Evolutionary conservation across 2,797 vertebrate genomes (phyloP), one percentile per base, ranked within the genome.

Genomic region (Rhadinocentrus ornatus): DNA sequence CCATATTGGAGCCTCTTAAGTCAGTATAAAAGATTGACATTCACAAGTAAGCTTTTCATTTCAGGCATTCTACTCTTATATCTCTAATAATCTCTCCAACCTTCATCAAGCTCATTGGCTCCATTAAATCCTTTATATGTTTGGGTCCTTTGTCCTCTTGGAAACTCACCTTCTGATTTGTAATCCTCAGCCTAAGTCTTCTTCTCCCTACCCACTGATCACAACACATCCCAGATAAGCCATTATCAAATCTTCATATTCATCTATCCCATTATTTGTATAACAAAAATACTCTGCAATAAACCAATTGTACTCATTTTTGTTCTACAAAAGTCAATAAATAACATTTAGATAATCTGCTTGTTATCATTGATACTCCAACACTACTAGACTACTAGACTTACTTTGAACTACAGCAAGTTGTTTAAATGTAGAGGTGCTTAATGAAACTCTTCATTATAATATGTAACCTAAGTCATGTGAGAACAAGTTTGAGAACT

Each of bases 261-360:
- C 50, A 24, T 12, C 50, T 26, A 13, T 52, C 4, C 11, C 50
- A 5, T 24, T 22, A 4, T 12, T 52, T 10, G 24, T 52, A 9
- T 52, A 13, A 52, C 22, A 11, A 22, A 31, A 24, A 22, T 22
- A 22, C 11, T 52, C 50, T 4, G 50, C 22, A 52, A 13, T 52
- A 3, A 52, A 52, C 11, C 11, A 26, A 12, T 26, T 26, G 12
- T 11, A 8, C 3, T 11, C 48, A 22, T 4, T 50, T 18, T 46
- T 22, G 4, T 52, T 24, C 3, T 12, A 12, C 16, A 24, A 11
- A 52, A 24, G 62, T 65, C 27, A 75, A 72, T 78, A 32, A 73
- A 62, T 67, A 69, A 79, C 62, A 2, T 10, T 2, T n/a, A 35
- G 1, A 54, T 68, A 8, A 22, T 52, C 39, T 59, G 41, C 32